Percentiles rank a stretch among this genome's conserved stretches.
phyloP scores from a whole-genome alignment of 2,113 vertebrate species.

The Podilymbus podiceps region DNA sequence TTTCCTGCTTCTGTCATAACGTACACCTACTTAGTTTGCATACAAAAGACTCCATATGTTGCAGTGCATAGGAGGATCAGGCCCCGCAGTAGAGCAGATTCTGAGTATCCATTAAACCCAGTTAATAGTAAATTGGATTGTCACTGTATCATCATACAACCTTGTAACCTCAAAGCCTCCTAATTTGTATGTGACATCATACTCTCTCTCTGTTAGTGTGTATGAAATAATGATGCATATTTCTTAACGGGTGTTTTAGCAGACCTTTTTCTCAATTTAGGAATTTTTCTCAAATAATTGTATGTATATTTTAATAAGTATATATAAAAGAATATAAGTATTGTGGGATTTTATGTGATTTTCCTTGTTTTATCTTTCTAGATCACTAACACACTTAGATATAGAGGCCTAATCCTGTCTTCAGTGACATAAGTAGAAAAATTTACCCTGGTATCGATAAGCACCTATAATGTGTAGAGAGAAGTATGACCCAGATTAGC shows the following conservation, averaged over 20 bases:
- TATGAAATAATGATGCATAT: slow-evolving; percentile 9
- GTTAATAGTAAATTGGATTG: neutral
- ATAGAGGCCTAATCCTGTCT: neutral
- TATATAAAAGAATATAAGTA: neutral
- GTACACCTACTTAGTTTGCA: neutral
- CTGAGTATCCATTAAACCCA: neutral
- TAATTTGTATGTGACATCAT: slow-evolving; percentile 16
- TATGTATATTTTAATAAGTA: neutral
- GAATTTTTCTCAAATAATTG: neutral
- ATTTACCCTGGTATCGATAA: neutral
- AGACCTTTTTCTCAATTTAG: neutral
- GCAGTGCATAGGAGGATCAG: neutral
- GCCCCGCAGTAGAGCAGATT: neutral
- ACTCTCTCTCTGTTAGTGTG: neutral
- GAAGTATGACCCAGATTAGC: neutral
- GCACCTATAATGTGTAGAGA: neutral
- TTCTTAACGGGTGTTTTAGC: neutral
- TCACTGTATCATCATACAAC: neutral
- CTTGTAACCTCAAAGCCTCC: slow-evolving; percentile 13
- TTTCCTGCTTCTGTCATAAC: neutral
- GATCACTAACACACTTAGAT: neutral
- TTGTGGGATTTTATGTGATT: neutral
- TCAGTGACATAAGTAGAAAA: neutral
- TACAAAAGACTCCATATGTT: neutral
- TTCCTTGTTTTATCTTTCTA: neutral